These are phyloP conservation scores for Sinotaia quadrata DNA, from an alignment of 2,888 invertebrate genomes.

Conservation along the genomic window DNA sequence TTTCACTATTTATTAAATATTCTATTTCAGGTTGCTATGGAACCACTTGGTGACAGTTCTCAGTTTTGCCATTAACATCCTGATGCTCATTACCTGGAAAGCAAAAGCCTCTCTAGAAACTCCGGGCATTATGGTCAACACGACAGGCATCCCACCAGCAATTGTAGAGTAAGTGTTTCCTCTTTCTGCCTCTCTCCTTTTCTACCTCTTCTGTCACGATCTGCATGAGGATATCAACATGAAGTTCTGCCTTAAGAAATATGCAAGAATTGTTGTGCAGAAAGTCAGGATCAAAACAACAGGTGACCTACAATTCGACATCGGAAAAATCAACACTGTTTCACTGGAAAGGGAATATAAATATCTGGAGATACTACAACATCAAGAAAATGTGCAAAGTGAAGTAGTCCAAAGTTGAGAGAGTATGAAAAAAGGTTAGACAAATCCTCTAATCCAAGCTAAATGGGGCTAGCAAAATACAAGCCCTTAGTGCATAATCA, in stretches of 20 bases:
- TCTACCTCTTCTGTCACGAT: too few species aligned
- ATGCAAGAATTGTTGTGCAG: too few species aligned
- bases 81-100: conserved; percentile 70
- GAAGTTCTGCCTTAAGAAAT: too few species aligned
- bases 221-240: too few species aligned
- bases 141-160: conserved; percentile 51
- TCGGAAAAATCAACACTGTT: neutral
- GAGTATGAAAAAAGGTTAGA: too few species aligned
- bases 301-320: too few species aligned
- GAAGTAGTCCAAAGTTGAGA: neutral
- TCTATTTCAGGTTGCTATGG: conserved; percentile 63
- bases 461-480: too few species aligned
- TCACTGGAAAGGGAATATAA: neutral
- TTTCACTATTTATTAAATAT: too few species aligned
- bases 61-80: conserved; percentile 69
- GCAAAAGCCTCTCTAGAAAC: conserved; percentile 61
- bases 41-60: conserved; percentile 67
- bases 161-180: conserved; percentile 49
- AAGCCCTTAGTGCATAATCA: neutral
- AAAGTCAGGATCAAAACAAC: too few species aligned
- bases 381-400: too few species aligned
- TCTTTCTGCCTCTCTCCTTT: neutral
- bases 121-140: conserved; percentile 48
- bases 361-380: too few species aligned
- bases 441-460: neutral